Evolutionary conservation across 2,888 invertebrate genomes (phyloP), one percentile per base, ranked within the genome.

Genomic region (Scrobipalpa atriplicella): DNA sequence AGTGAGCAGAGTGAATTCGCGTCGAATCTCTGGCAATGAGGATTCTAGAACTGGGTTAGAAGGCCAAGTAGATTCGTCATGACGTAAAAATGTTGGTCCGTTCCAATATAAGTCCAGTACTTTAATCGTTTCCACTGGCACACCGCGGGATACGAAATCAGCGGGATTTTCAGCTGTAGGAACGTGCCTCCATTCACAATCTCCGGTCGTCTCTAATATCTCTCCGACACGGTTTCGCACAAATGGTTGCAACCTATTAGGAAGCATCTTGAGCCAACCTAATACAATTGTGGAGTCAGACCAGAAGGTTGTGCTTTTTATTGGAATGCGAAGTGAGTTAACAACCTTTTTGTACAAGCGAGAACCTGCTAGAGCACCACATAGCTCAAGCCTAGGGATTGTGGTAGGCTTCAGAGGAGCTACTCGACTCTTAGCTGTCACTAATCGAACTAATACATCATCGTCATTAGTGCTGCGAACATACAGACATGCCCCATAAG

Each of bases 361-460:
- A 47, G 72, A 69, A 56, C 72, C 75, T 0, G 77, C 56, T 16
- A 78, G 38, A 13, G 78, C 78, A 7, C 72, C 77, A 62, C 78
- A 78, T 1, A 79, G 63, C 39, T 80, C 79, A 7, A 80, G 71
- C n/a, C 78, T 43, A 2, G 78, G 78, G 9, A 76, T 79, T 0
- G 75, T 79, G 0, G 64, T 70, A 0, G 75, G 68, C 52, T 79
- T 78, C 0, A 76, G 62, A 0, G 76, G 75, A 0, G 77, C 72
- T 0, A 78, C 76, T 51, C 69, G 65, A 68, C 73, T 72, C 41
- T 79, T 79, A 1, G 75, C 75, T 0, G 70, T 9, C 13, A 78
- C 18, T 36, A 78, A 65, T 0, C 68, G 61, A 18, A 52, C n/a
- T 0, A 62, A 56, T 1, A 71, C 38, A 62, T 67, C 71, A 0